Evolutionary conservation across 2,888 invertebrate species (phyloP), one percentile per base, ranked within the genome.

Genomic region (Eucera pruinosa): DNA sequence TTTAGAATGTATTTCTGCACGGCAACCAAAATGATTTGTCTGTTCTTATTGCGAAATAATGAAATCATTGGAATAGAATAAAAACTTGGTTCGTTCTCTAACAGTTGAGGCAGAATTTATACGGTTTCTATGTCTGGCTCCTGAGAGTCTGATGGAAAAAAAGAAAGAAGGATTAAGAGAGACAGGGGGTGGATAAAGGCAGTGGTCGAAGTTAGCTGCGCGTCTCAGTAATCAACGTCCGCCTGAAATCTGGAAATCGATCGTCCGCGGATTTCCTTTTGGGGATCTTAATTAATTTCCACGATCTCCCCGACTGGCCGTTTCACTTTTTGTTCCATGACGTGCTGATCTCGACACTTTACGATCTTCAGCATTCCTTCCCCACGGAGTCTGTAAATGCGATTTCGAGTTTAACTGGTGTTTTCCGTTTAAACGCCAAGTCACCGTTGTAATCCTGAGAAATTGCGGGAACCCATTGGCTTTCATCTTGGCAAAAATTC

Each of bases 251-350:
- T 58, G 11, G 15, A 43, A 52, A 66, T 65, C 58, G 57, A 64
- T 54, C 55, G 47, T 15, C 15, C 50, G 25, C 33, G 58, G 45
- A 58, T 52, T 58, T 58, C 58, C 55, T 47, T 57, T 50, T n/a
- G 33, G 18, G 60, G 30, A 20, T 60, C 52, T 60, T 68, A 68
- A 68, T 68, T 68, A 68, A 68, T 68, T 60, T 33, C 30, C n/a
- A 39, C 27, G 20, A 41, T 52, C 27, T n/a, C 20, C 25, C 15
- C 0, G 45, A 20, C 18, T 9, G 27, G 27, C 23, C 18, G 30
- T 47, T 25, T 36, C n/a, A n/a, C 47, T 41, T 58, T 41, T 60
- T 41, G 30, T 43, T 43, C 30, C 13, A 20, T 47, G 30, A 45
- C 20, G 13, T n/a, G 43, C 43, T 30, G 54, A 65, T 54, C 43